Base-by-base conservation (phyloP, 2,888 invertebrate species). In the Coleophora flavipennella region DNA sequence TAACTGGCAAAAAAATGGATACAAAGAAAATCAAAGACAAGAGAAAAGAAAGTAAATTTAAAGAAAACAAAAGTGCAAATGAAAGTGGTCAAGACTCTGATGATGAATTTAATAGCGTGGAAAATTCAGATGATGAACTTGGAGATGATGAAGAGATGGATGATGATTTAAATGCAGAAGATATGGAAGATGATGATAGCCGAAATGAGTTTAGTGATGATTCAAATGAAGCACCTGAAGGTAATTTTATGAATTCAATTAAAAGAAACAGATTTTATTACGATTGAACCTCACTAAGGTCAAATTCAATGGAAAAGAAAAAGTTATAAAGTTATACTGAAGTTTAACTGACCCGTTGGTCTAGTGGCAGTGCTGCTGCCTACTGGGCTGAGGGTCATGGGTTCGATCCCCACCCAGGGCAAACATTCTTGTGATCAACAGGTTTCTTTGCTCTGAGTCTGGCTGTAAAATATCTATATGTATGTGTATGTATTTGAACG, bases 1-100 rank as follows among this genome's bases (percentile, higher is more conserved):
- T 87, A 43, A 85, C 88, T 2, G 86, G 85, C 11, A 79, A 81
- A 57, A 62, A 76, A 49, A 38, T 62, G 31, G 58, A 53, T 29
- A 29, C 7, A 29, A 41, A 39, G 33, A 44, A 39, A 26, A n/a
- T 12, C 40, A 42, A 41, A 37, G 47, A 48, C 27, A 50, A 53
- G 34, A 47, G 48, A 26, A 39, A 40, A 46, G 39, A 39, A 41
- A 42, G 8, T 27, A 49, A 42, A 39, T 39, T 13, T 46, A 45
- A 36, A 31, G 46, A 51, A 36, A 40, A 41, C 1, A 36, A 13
- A 33, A 36, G 36, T 13, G 40, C 39, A 6, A 44, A 36, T 36
- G 54, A 47, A 38, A 41, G 41, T 26, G 48, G 42, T 29, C 44
- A 46, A 39, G 48, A 55, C 36, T 31, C 38, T 41, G 52, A 48